Conservation (phyloP, 2,797 vertebrate genomes). For the Atherinosoma microstoma region DNA sequence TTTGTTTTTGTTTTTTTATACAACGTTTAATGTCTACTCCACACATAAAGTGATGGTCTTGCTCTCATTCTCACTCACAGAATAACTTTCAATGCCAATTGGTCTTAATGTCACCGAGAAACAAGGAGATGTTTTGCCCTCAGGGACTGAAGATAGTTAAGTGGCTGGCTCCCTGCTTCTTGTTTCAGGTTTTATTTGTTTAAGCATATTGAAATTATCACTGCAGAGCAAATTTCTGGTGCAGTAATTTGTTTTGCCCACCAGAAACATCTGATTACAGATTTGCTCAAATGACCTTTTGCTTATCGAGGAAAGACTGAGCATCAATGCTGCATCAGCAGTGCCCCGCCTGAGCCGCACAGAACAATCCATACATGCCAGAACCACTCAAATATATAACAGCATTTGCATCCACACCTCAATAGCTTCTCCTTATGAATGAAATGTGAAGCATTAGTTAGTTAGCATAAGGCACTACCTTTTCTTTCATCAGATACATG, state of each 20-base stretch:
- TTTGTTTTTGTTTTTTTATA: constrained; percentile 9
- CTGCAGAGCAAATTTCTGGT: constrained; percentile 9
- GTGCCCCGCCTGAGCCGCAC: not conserved
- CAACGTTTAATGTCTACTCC: constrained; percentile 18
- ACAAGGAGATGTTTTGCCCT: constrained; percentile 25
- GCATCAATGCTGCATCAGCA: constrained; percentile 6
- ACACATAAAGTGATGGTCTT: constrained; percentile 13
- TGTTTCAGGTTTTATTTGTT: constrained; percentile 28
- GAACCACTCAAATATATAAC: not conserved
- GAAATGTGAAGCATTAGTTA: not conserved
- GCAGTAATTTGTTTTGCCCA: constrained; percentile 15
- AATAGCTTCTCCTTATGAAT: not conserved
- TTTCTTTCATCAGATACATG: not conserved
- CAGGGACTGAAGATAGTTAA: constrained; percentile 4
- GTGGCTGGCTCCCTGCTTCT: constrained; percentile 4
- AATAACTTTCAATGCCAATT: constrained; percentile 33
- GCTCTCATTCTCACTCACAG: constrained; percentile 10
- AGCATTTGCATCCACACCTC: not conserved
- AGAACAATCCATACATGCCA: not conserved
- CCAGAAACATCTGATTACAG: constrained; percentile 27
- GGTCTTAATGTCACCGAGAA: constrained; percentile 37
- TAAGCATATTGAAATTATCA: constrained; percentile 20
- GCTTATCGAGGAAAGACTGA: constrained; percentile 15
- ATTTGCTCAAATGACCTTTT: constrained; percentile 32
- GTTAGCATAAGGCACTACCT: not conserved